Base-by-base conservation (phyloP, 1,140 invertebrate genomes). In the Aricia agestis region DNA sequence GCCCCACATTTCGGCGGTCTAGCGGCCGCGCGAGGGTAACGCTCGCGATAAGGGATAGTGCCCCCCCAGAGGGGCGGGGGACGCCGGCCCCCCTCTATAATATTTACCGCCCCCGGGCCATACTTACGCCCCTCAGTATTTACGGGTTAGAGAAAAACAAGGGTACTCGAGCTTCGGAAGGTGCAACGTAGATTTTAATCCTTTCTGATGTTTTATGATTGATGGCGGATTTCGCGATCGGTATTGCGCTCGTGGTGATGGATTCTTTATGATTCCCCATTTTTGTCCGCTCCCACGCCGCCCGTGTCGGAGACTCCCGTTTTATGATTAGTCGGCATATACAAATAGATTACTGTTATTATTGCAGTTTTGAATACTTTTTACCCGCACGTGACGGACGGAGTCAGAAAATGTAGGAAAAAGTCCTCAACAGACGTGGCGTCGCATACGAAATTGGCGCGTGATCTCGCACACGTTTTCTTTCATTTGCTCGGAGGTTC, bases 101-200 rank as follows among this genome's bases (percentile, higher is more conserved):
- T 90, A 91, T 91, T 91, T 90, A 83, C 89, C 89, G 87, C 87
- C 89, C 87, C 89, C 85, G 83, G 84, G 87, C 87, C 73, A 83
- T 91, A 90, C 87, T 90, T 91, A 90, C 87, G 86, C 89, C 89
- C 89, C 89, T 89, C 83, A 87, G 87, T 91, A 91, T 91, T 90
- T 91, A 91, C 89, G 89, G 89, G 87, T 89, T 90, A 88, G 89
- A 91, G 89, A 90, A 91, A 91, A 91, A 91, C 89, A 91, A 91
- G 89, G 89, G 89, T 87, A 88, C 89, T 89, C 86, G 82, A 89
- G 84, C 86, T 86, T 89, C 84, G 81, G 87, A 88, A 91, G 89
- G 89, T 91, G 89, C 89, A 91, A 90, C 86, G 89, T 89, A 88
- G 87, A 91, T 91, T 91, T 90, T 91, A 91, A 91, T 91, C 89